A percentile compares a stretch with the other conserved stretches of the same genome.
phyloP scores from a whole-genome alignment of 2,113 vertebrate species.

The Cololabis saira region DNA sequence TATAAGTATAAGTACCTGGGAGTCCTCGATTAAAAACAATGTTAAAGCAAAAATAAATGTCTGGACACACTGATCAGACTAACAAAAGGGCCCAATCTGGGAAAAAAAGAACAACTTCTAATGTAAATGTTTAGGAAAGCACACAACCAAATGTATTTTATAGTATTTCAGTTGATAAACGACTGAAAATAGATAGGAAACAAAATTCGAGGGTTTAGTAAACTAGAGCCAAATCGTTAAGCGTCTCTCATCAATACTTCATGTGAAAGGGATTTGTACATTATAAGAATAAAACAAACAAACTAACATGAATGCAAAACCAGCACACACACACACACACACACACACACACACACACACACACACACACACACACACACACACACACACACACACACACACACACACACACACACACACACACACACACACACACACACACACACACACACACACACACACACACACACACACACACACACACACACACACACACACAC shows the following conservation, averaged over 20 bases:
- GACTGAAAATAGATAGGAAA: slow-evolving; percentile 41
- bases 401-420: background rate
- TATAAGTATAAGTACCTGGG: no score
- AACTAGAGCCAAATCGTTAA: slow-evolving; percentile 52
- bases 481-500: background rate
- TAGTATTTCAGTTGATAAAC: slow-evolving; percentile 12
- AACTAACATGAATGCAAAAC: background rate
- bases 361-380: background rate
- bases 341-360: background rate
- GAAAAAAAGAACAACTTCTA: background rate
- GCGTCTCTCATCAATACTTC: slow-evolving; percentile 70
- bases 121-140: background rate
- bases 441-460: background rate
- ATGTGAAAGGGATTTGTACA: slow-evolving; percentile 53
- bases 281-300: slow-evolving; percentile 2
- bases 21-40: no score
- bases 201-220: slow-evolving; percentile 35
- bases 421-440: background rate
- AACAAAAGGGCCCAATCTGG: background rate
- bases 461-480: background rate
- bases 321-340: background rate
- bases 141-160: slow-evolving; percentile 5
- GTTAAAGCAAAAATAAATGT: no score
- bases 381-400: background rate
- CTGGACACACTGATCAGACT: background rate